A percentile compares a stretch with the other conserved stretches of the same genome.
Conservation (phyloP, 1,140 invertebrate species). For the Diuraphis noxia region DNA sequence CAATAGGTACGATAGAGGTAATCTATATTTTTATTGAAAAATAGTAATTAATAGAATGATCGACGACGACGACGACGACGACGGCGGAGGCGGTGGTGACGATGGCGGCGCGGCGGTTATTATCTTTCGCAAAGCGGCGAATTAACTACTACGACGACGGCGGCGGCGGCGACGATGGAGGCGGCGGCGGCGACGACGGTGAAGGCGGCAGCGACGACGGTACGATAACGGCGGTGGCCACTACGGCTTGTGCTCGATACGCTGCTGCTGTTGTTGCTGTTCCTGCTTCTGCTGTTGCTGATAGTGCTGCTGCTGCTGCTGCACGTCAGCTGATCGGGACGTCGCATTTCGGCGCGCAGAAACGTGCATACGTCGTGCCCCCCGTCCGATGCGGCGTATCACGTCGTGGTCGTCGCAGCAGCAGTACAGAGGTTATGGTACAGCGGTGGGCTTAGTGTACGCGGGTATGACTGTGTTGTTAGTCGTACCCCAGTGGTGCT, state of each 20-base stretch:
- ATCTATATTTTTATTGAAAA: neutral
- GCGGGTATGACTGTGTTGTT: neutral
- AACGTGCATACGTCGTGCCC: neutral
- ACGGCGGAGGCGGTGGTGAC: neutral
- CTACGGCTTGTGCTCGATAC: neutral
- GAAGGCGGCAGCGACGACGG: no score
- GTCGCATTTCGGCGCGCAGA: slow-evolving; percentile 37
- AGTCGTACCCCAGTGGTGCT: neutral
- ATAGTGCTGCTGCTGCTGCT: neutral
- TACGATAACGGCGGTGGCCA: neutral
- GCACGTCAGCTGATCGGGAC: slow-evolving; percentile 28
- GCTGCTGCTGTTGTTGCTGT: neutral
- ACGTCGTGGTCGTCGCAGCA: neutral
- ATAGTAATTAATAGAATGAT: neutral
- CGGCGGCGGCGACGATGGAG: neutral
- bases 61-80: neutral
- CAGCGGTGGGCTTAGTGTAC: neutral
- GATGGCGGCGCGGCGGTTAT: slow-evolving; percentile 6
- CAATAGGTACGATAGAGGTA: neutral
- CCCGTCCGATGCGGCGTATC: neutral
- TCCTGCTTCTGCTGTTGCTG: neutral
- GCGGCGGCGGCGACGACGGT: neutral
- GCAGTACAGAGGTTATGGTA: neutral
- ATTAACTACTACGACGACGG: neutral
- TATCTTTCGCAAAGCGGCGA: slow-evolving; percentile 17